A percentile compares a stretch with the other conserved stretches of the same genome.
phyloP scores from a whole-genome alignment of 2,113 vertebrate genomes.

The Saiga tatarica region DNA sequence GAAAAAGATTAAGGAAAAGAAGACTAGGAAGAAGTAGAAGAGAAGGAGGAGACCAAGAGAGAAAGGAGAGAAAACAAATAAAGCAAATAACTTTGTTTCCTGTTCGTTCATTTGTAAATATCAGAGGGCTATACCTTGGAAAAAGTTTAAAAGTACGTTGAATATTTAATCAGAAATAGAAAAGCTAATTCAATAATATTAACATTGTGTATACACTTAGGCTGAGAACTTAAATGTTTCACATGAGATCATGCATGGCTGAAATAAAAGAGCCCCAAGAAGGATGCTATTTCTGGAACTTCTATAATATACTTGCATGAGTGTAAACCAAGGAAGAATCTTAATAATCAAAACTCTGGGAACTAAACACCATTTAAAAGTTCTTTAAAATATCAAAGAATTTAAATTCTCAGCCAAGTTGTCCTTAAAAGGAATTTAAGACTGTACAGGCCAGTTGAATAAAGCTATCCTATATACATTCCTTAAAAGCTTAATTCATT shows the following conservation, averaged over 20 bases:
- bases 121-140: not conserved
- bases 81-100: not conserved
- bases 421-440: not conserved
- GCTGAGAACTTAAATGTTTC: not conserved
- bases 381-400: not conserved
- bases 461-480: not conserved
- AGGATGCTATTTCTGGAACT: constrained; percentile 5
- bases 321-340: not conserved
- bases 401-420: not conserved
- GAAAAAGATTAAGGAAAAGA: not conserved
- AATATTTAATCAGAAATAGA: not conserved
- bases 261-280: not conserved
- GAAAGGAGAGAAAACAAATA: not conserved
- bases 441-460: not conserved
- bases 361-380: not conserved
- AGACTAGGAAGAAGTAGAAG: not conserved
- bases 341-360: not conserved
- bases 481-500: not conserved
- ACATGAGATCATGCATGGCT: not conserved
- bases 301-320: not conserved
- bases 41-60: not conserved
- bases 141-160: not conserved
- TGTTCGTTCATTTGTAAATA: not conserved
- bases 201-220: not conserved
- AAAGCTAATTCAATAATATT: not conserved